Conservation (phyloP, 2,888 invertebrate species). For the Pterobdella sp. region DNA sequence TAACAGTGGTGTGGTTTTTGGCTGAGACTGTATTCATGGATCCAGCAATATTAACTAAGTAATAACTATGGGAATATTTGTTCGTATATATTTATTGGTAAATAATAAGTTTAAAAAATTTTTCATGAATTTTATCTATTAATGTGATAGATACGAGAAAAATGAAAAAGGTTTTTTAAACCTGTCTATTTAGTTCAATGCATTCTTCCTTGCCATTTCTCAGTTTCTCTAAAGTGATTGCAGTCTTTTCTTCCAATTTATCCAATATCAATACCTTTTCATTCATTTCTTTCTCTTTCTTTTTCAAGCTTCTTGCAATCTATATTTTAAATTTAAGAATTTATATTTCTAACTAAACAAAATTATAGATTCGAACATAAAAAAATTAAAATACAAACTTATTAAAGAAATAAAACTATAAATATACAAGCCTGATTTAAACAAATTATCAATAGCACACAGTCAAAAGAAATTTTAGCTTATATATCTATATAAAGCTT, state of each 20-base stretch:
- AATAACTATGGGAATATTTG: too few relatives aligned
- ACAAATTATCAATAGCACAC: background rate
- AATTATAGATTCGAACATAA: background rate
- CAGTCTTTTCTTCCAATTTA: slow-evolving; percentile 46
- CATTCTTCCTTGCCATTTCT: slow-evolving; percentile 49
- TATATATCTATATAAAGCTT: background rate
- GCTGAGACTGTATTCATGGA: too few relatives aligned
- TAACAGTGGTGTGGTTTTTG: too few relatives aligned
- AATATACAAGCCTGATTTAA: background rate
- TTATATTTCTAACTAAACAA: too few relatives aligned
- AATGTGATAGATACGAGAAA: background rate
- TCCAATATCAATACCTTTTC: slow-evolving; percentile 51
- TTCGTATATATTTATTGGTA: too few relatives aligned
- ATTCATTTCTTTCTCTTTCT: slow-evolving; percentile 48
- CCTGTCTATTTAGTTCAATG: slow-evolving; percentile 48
- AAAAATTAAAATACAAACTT: background rate
- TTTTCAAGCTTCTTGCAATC: slow-evolving; percentile 48
- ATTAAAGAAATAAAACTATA: background rate
- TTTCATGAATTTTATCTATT: background rate
- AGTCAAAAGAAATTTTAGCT: too few relatives aligned
- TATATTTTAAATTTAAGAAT: slow-evolving; percentile 39
- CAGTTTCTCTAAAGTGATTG: slow-evolving; percentile 45
- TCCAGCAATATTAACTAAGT: too few relatives aligned
- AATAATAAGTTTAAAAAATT: too few relatives aligned
- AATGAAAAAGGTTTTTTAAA: slow-evolving; percentile 36